Percentiles rank a stretch among this genome's conserved stretches.
Evolutionary conservation across 2,797 vertebrate species (phyloP).

Genomic region (Labeo calbasu): DNA sequence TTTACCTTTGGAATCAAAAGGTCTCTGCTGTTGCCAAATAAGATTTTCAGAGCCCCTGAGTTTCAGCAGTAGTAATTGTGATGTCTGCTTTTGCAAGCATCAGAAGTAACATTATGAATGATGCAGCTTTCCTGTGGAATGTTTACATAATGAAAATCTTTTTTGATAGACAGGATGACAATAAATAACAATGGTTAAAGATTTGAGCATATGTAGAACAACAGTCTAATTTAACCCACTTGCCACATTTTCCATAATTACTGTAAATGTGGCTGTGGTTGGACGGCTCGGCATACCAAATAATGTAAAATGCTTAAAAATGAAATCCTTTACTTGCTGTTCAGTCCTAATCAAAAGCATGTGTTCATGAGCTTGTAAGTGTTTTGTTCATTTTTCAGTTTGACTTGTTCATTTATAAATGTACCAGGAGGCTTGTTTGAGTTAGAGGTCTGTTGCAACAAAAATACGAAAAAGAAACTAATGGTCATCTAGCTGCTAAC

Average conservation of each 20-base stretch:
- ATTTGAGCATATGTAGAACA: conserved; percentile 39
- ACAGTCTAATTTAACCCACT: conserved; percentile 47
- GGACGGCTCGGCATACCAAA: conserved; percentile 44
- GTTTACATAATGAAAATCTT: conserved; percentile 26
- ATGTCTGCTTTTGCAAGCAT: background rate
- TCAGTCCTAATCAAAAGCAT: conserved; percentile 52
- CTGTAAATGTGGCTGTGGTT: conserved; percentile 52
- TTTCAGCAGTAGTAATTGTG: background rate
- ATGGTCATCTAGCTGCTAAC: conserved; percentile 37
- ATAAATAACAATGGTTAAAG: conserved; percentile 39
- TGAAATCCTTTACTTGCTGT: conserved; percentile 48
- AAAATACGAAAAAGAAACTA: background rate
- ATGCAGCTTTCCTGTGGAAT: conserved; percentile 5
- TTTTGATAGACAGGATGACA: conserved; percentile 36
- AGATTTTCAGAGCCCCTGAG: background rate
- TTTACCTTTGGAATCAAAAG: background rate
- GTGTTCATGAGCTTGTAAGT: conserved; percentile 50
- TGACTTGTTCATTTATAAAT: conserved; percentile 47
- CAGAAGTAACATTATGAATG: conserved; percentile 15
- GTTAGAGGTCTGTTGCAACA: conserved; percentile 15
- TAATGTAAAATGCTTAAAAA: conserved; percentile 53
- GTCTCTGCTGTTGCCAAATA: background rate
- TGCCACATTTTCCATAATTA: conserved; percentile 46
- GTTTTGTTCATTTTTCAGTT: conserved; percentile 44
- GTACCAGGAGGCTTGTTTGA: conserved; percentile 4